A percentile compares a stretch with the other conserved stretches of the same genome.
These are phyloP conservation scores for Rapana venosa DNA, from an alignment of 2,888 invertebrate genomes.

Conservation along the genomic window DNA sequence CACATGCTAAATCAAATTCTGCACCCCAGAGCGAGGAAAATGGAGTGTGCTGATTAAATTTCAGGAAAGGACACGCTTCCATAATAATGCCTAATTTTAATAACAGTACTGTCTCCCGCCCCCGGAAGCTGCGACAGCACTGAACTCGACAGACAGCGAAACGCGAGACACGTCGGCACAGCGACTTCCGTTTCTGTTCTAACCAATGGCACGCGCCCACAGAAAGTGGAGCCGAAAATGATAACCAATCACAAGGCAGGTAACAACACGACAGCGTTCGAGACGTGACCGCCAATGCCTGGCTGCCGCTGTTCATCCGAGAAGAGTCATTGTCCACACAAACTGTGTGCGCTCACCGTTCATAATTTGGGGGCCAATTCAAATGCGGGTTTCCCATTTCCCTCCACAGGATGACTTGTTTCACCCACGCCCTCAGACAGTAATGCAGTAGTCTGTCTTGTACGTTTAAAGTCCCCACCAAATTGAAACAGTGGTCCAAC, in stretches of 20 bases:
- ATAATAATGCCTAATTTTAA: conserved; percentile 11
- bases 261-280: not conserved
- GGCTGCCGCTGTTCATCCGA: not conserved
- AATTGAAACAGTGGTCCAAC: not conserved
- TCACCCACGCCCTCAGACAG: not conserved
- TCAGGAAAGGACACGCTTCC: not conserved
- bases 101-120: not conserved
- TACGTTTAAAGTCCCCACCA: conserved; percentile 16
- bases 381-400: conserved; percentile 7
- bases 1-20: not conserved
- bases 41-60: not conserved
- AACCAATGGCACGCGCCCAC: conserved; percentile 34
- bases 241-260: conserved; percentile 33
- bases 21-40: not conserved
- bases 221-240: conserved; percentile 33
- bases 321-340: conserved; percentile 1
- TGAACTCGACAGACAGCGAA: not conserved
- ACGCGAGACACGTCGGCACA: conserved; percentile 26
- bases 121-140: not conserved
- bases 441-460: conserved; percentile 19
- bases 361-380: not conserved
- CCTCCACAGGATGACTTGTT: not conserved
- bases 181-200: conserved; percentile 26
- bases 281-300: conserved; percentile 35
- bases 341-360: conserved; percentile 7